A percentile compares a stretch with the other conserved stretches of the same genome.
phyloP scores from a whole-genome alignment of 2,113 vertebrate species.

The Dicentrarchus labrax region DNA sequence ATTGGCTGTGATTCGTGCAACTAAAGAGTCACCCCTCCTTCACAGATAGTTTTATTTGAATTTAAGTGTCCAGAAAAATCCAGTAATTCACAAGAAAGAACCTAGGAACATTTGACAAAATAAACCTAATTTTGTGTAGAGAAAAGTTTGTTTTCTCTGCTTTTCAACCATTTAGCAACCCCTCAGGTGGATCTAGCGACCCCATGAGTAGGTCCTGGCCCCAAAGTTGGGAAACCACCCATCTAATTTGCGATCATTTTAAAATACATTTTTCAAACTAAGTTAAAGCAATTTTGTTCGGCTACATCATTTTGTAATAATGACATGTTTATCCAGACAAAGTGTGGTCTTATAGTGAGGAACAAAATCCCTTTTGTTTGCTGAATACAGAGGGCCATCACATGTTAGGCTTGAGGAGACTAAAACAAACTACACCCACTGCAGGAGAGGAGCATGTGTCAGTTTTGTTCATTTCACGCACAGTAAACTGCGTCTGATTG shows the following conservation, averaged over 20 bases:
- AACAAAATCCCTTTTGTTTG: slow-evolving; percentile 4
- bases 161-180: neutral
- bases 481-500: slow-evolving; percentile 61
- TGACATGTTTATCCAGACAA: neutral
- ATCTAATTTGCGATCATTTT: neutral
- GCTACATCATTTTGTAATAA: neutral
- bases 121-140: neutral
- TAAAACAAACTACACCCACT: slow-evolving; percentile 6
- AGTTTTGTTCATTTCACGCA: slow-evolving; percentile 64
- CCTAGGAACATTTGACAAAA: neutral
- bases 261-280: neutral
- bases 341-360: neutral
- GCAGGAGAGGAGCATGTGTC: slow-evolving; percentile 50
- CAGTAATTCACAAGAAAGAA: neutral
- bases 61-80: neutral
- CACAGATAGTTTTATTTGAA: neutral
- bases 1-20: neutral
- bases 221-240: neutral
- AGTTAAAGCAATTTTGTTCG: neutral
- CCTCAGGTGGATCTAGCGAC: too few relatives aligned
- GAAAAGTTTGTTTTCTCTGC: neutral
- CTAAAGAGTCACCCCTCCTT: neutral
- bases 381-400: slow-evolving; percentile 6
- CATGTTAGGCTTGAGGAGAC: slow-evolving; percentile 40
- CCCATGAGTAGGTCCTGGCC: too few relatives aligned